Evolutionary conservation across 2,113 vertebrate genomes (phyloP).

Genomic region (Calyptommatus sinebrachiatus): DNA sequence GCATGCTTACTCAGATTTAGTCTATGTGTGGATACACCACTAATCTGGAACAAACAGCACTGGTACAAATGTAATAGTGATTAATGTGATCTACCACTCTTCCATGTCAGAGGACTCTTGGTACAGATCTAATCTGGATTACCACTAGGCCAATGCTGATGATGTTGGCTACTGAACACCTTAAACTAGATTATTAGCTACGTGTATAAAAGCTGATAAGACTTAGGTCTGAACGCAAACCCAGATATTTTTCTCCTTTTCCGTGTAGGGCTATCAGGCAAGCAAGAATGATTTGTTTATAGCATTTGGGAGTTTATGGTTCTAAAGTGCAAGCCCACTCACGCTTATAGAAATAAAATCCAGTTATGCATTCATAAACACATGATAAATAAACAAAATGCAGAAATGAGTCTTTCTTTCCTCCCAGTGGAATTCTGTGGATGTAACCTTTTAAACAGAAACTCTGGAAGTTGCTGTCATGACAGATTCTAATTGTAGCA

Average conservation of each 20-base stretch:
- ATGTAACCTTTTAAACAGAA: not conserved
- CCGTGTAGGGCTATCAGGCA: not conserved
- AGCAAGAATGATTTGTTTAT: not conserved
- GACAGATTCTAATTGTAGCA: not conserved
- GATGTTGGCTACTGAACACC: no score
- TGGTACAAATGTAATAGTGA: no score
- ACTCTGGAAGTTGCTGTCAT: not conserved
- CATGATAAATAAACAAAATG: not conserved
- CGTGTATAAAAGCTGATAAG: no score
- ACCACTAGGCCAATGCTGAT: no score
- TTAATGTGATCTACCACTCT: no score
- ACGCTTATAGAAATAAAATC: not conserved
- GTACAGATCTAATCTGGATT: no score
- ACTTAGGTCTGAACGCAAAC: no score
- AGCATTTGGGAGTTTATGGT: not conserved
- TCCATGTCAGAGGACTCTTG: no score
- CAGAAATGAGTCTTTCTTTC: not conserved
- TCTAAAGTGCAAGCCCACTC: not conserved
- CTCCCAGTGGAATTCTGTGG: constrained; percentile 2
- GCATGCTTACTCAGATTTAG: no score
- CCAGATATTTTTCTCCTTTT: not conserved
- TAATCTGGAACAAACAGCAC: no score
- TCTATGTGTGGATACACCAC: no score
- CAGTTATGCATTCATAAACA: not conserved
- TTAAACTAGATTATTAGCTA: no score